Base-by-base conservation (phyloP, 2,888 invertebrate species). In the Glaucopsyche alexis region DNA sequence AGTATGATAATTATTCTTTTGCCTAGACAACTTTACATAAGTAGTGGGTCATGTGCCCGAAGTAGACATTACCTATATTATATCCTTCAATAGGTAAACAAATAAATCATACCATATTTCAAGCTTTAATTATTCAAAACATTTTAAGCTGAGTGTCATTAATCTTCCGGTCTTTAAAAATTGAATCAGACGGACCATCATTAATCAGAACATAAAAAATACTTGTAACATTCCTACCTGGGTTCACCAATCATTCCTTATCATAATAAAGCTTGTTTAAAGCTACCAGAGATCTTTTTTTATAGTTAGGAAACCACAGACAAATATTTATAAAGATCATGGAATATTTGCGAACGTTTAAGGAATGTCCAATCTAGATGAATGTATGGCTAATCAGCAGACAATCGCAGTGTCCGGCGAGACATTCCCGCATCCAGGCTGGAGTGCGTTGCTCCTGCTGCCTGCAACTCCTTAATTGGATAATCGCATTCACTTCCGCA, bases 401-500 rank as follows among this genome's bases (percentile, higher is more conserved):
- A 66, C 40, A 72, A 67, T 67, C 67, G 67, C 67, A 11, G 42
- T 52, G 19, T 67, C 45, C 50, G 50, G 47, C 29, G 29, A 67
- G 72, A 19, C 69, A 69, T 74, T 75, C 77, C 77, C 76, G 70
- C 29, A 29, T 64, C 65, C 66, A 69, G 72, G 42, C 70, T 6
- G 45, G 70, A 76, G 79, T 76, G 76, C 79, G 74, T 78, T 77
- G 79, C 77, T 76, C 78, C 79, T 77, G 79, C 76, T 76, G 78
- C 79, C 78, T 76, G 76, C 77, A 76, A 79, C 79, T 78, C 80
- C 79, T 76, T 82, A 82, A 81, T 82, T 80, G 81, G 81, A 81
- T 82, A 81, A 82, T 81, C 78, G 78, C 76, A 79, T 78, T 76
- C 76, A 72, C 72, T 77, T 73, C 77, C 72, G 75, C 73, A 74